phyloP scores from a whole-genome alignment of 2,113 vertebrate genomes.

The Tretioscincus oriximinensis region DNA sequence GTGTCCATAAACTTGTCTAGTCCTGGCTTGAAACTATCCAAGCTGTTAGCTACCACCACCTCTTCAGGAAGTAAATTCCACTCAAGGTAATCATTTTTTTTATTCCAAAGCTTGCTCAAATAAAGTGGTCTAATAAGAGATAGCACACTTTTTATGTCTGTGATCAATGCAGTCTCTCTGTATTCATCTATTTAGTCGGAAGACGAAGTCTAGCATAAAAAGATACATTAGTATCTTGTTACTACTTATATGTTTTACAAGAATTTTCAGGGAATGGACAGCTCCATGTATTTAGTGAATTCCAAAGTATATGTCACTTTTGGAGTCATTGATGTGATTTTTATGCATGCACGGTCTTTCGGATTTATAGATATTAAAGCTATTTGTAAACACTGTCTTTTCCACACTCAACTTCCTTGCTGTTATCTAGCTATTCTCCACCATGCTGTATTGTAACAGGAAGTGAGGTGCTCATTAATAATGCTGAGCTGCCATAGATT shows the following conservation, averaged over 20 bases:
- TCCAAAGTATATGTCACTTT: not conserved
- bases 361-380: not conserved
- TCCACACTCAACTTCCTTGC: not conserved
- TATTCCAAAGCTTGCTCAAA: not conserved
- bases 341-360: not conserved
- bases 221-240: not conserved
- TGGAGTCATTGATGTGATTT: not conserved
- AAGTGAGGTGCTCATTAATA: too few relatives aligned
- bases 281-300: conserved; percentile 1
- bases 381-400: not conserved
- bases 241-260: conserved; percentile 14
- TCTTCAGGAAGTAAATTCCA: too few relatives aligned
- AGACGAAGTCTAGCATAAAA: not conserved
- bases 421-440: too few relatives aligned
- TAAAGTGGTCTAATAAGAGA: not conserved
- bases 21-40: too few relatives aligned
- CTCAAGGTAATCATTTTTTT: conserved; percentile 27
- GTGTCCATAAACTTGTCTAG: too few relatives aligned
- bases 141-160: not conserved
- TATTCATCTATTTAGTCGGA: not conserved
- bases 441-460: too few relatives aligned
- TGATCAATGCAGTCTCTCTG: not conserved
- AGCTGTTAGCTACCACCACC: too few relatives aligned
- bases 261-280: not conserved
- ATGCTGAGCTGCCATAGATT: too few relatives aligned